phyloP scores from a whole-genome alignment of 2,888 invertebrate species.

The Acronicta aceris region DNA sequence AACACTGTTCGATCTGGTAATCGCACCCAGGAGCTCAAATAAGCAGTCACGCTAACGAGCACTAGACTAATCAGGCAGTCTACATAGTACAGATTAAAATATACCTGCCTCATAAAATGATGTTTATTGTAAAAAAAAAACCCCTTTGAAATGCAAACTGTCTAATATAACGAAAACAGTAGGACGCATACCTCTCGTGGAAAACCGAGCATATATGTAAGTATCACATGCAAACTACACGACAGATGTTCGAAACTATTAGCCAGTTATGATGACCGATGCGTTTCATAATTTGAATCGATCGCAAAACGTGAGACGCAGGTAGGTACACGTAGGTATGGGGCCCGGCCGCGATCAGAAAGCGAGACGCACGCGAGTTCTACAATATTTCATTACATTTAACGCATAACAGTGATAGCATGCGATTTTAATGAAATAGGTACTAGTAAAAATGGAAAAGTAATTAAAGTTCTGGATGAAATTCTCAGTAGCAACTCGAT shows the following conservation, averaged over 20 bases:
- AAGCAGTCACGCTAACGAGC: too few relatives aligned
- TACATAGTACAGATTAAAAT: too few relatives aligned
- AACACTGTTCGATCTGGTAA: too few relatives aligned
- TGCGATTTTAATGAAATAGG: constrained; percentile 24
- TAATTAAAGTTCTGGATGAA: too few relatives aligned
- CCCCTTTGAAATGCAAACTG: too few relatives aligned
- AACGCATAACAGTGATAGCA: constrained; percentile 36
- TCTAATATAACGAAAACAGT: too few relatives aligned
- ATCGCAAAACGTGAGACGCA: constrained; percentile 49
- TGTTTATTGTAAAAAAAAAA: too few relatives aligned
- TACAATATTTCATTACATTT: constrained; percentile 47
- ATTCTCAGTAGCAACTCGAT: too few relatives aligned
- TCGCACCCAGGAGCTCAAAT: too few relatives aligned
- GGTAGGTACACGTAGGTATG: constrained; percentile 4
- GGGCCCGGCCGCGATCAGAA: constrained; percentile 41
- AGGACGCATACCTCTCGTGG: background rate
- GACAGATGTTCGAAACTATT: constrained; percentile 29
- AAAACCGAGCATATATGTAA: background rate
- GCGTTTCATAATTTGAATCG: constrained; percentile 66
- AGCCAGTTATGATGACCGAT: constrained; percentile 49
- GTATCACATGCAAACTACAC: constrained; percentile 18
- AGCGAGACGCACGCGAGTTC: constrained; percentile 56
- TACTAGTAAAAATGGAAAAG: constrained; percentile 1
- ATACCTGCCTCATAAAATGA: too few relatives aligned
- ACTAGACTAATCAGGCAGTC: too few relatives aligned